Base-by-base conservation (phyloP, 2,797 vertebrate genomes). In the Notolepis coatsorum region DNA sequence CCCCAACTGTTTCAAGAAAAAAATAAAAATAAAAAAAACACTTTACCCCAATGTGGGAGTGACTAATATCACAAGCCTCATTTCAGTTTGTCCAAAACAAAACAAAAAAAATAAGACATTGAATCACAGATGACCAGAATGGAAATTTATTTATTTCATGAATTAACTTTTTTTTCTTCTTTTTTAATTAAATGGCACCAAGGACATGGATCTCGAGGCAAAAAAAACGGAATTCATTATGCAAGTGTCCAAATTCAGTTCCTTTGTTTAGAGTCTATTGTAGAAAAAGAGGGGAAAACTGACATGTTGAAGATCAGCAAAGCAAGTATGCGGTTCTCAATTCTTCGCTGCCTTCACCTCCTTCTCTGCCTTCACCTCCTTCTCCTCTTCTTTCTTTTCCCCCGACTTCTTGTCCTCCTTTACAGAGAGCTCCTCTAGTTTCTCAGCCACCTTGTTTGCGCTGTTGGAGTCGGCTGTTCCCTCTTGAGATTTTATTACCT, bases 131-230 rank as follows among this genome's bases (percentile, higher is more conserved):
- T 49, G 42, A 68, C 37, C 46, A 31, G 84, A 93, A 90, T 88
- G 91, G 90, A 93, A 91, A n/a, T n/a, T n/a, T 92, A 94, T 92
- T 93, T 91, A 90, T 92, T 92, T 90, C 94, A 89, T 84, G 84
- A 95, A 94, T 93, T 91, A 78, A 89, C 88, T 86, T 54, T 89
- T 54, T 88, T n/a, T n/a, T n/a, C n/a, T n/a, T n/a, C n/a, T n/a
- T n/a, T n/a, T n/a, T n/a, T n/a, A n/a, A n/a, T n/a, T n/a, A n/a
- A n/a, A n/a, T n/a, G n/a, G 68, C 69, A 66, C 57, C 58, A 67
- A 91, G 82, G 84, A 90, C 90, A 88, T 81, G 86, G n/a, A 88
- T 90, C 62, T 68, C 54, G 65, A 89, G 90, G 90, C 84, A 93
- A 42, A 65, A 13, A 35, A 17, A 2, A 91, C 93, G 47, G 63